phyloP scores from a whole-genome alignment of 2,888 invertebrate species.

The Apodemia zela region DNA sequence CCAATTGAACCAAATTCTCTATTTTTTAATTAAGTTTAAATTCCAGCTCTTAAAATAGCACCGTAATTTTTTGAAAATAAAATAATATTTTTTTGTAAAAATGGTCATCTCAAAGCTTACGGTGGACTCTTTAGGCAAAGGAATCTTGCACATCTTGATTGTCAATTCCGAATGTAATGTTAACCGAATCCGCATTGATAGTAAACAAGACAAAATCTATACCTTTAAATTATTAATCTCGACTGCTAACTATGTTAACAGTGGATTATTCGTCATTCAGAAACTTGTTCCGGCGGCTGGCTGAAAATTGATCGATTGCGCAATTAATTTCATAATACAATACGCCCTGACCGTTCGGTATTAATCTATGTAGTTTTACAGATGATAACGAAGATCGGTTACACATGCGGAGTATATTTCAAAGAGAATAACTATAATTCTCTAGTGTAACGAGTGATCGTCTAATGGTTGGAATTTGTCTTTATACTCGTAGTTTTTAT shows the following conservation, averaged over 20 bases:
- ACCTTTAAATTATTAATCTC: conserved; percentile 4
- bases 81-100: too few species aligned
- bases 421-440: background rate
- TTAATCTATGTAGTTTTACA: background rate
- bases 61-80: too few species aligned
- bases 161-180: too few species aligned
- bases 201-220: background rate
- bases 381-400: conserved; percentile 9
- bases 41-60: too few species aligned
- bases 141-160: too few species aligned
- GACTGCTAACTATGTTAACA: conserved; percentile 19
- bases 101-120: too few species aligned
- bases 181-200: background rate
- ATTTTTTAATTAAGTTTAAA: too few species aligned
- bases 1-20: too few species aligned
- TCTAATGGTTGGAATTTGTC: too few species aligned
- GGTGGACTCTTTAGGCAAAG: too few species aligned
- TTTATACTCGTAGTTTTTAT: too few species aligned
- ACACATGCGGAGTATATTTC: background rate
- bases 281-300: conserved; percentile 13
- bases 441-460: too few species aligned
- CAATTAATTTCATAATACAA: conserved; percentile 16
- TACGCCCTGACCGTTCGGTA: conserved; percentile 6
- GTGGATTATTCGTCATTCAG: conserved; percentile 13
- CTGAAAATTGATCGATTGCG: conserved; percentile 14